Evolutionary conservation across 2,113 vertebrate genomes (phyloP), one percentile per base, ranked within the genome.

Genomic region (Thomomys bottae): DNA sequence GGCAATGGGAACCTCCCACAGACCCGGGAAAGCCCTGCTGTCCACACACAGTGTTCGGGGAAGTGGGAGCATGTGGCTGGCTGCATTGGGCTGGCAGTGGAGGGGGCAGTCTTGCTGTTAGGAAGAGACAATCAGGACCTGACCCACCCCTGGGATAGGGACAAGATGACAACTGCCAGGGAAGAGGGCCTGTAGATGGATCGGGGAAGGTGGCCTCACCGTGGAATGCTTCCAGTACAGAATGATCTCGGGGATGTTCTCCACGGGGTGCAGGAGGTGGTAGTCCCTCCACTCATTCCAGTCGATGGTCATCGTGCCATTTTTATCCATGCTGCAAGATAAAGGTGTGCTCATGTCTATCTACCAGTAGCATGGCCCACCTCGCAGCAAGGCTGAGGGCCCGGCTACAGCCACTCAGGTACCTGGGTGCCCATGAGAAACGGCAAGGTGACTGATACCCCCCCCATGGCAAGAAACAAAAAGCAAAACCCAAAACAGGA

Each of bases 151-250:
- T 0, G 1, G 34, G 45, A 34, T 2, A 32, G 34, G 36, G 70
- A 24, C 2, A 8, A 20, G 34, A 24, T 8, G 15, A 40, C 32
- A 5, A 72, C 3, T 4, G 34, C 59, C 9, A 23, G 45, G 71
- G 38, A 45, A 0, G 38, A 64, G 4, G 49, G 66, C 6, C 24
- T 5, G 8, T 1, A 57, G 30, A 45, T 6, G 23, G 68, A 38
- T 15, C 2, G 28, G 7, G n/a, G 15, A 14, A 3, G 12, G 66
- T 11, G 2, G 76, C 7, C 96, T 97, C 98, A 99, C 99, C 96
- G 99, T 99, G 70, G 99, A 99, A 96, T 99, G 99, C 96, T 99
- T 99, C 99, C 99, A 99, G 97, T 99, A 98, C 8, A 99, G 98
- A 96, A 99, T 99, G 98, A 99, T 99, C 97, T 99, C 99, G 0